Conservation (phyloP, 2,113 vertebrate species). For the Monarcha castaneiventris region DNA sequence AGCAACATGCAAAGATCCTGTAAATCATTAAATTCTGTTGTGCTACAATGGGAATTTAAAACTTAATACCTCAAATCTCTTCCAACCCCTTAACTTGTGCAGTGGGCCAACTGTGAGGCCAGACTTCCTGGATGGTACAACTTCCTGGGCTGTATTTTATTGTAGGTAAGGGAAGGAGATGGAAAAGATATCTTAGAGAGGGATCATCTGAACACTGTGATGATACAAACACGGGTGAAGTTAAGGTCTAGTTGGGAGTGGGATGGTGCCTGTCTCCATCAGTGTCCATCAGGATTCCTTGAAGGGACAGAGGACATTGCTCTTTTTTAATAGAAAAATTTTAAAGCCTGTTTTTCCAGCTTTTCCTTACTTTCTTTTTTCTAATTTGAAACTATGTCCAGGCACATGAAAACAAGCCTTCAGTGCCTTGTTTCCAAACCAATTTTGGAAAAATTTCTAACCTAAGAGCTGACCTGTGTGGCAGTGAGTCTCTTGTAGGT, state of each 20-base stretch:
- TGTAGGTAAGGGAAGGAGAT: not conserved
- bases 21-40: not conserved
- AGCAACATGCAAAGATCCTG: not conserved
- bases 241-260: not conserved
- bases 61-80: not conserved
- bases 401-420: not conserved
- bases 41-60: not conserved
- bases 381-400: not conserved
- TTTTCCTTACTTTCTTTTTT: not conserved
- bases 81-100: not conserved
- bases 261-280: not conserved
- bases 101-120: not conserved
- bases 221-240: not conserved
- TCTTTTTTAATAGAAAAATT: fast-evolving
- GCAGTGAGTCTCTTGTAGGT: not conserved
- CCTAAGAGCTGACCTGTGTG: not conserved
- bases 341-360: not conserved
- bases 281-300: not conserved
- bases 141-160: not conserved
- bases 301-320: not conserved
- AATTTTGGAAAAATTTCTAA: not conserved
- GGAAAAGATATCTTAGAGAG: not conserved
- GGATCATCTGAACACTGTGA: not conserved
- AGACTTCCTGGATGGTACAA: not conserved
- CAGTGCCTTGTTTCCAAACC: not conserved